Evolutionary conservation across 2,888 invertebrate genomes (phyloP), one percentile per base, ranked within the genome.

Genomic region (Hybos culiciformis): DNA sequence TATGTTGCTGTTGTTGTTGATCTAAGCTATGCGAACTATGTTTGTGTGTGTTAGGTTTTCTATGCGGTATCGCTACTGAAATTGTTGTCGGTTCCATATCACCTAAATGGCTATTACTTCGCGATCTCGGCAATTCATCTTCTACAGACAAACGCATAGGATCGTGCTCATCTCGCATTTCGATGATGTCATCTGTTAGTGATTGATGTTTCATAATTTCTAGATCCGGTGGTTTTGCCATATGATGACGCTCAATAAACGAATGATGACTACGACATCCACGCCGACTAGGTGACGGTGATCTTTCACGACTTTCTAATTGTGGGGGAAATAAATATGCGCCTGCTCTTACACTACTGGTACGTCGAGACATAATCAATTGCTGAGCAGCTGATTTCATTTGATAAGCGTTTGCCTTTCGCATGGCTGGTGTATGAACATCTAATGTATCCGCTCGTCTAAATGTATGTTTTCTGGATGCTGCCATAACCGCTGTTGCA

Each of bases 331-430:
- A 62, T 19, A 66, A 53, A 43, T 44, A 47, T 39, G 62, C 61
- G 37, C 62, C 60, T 41, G 61, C 61, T 14, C 67, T 57, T 41
- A 65, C 64, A 38, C 66, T 67, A 45, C 62, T 67, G 26, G 63
- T 63, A 48, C 67, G 62, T 3, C 63, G 56, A 4, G 48, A 44
- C 26, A 46, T 31, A 18, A 45, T 41, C 18, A 44, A 42, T 18
- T 49, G 49, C 45, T 48, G 46, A 61, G 46, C 46, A 43, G 60
- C 54, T 46, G 58, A 56, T 46, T 66, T 67, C 19, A 63, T 59
- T 53, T 66, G 67, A 54, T 67, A 66, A 45, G 66, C 67, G 50
- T 66, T 63, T 50, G 67, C 66, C 53, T 66, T 66, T 54, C 66
- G 60, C 59, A 64, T 62, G 56, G 63, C 65, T 57, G 57, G 59